A percentile compares a stretch with the other conserved stretches of the same genome.
These are phyloP conservation scores for Sylvia borin DNA, from an alignment of 2,797 vertebrate genomes.

Conservation along the genomic window DNA sequence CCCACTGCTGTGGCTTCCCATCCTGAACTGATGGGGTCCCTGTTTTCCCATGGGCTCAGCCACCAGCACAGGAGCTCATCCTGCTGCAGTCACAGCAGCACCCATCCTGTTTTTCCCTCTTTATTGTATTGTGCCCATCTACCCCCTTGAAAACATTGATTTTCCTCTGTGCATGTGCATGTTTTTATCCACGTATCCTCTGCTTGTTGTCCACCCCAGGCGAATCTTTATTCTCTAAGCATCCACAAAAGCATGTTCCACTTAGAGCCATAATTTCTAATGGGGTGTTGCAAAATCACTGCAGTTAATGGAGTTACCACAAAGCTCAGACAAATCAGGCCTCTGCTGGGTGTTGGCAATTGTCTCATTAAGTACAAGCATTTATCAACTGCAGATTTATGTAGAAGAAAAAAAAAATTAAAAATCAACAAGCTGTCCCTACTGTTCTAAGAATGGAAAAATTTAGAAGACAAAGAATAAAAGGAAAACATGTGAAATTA, in stretches of 20 bases:
- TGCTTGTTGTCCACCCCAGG: background rate
- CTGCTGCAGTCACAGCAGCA: background rate
- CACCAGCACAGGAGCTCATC: background rate
- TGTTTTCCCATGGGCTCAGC: background rate
- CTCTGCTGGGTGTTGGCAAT: background rate
- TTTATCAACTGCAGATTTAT: background rate
- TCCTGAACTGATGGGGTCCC: background rate
- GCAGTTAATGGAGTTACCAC: background rate
- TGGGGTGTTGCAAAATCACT: background rate
- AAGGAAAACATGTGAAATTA: background rate
- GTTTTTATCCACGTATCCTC: background rate
- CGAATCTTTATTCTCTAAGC: background rate
- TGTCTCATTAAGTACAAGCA: background rate
- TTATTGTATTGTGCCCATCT: background rate
- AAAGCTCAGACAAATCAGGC: background rate
- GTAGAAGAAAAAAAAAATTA: background rate
- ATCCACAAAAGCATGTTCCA: background rate
- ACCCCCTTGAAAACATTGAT: background rate
- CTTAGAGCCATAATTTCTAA: background rate
- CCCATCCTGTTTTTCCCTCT: background rate
- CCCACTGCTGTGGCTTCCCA: no score
- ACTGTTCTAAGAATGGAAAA: background rate
- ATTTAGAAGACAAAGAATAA: background rate
- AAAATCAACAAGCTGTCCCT: background rate
- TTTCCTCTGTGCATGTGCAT: accelerated